A percentile compares a stretch with the other conserved stretches of the same genome.
These are phyloP conservation scores for Riptortus pedestris DNA, from an alignment of 1,140 invertebrate genomes.

Conservation along the genomic window DNA sequence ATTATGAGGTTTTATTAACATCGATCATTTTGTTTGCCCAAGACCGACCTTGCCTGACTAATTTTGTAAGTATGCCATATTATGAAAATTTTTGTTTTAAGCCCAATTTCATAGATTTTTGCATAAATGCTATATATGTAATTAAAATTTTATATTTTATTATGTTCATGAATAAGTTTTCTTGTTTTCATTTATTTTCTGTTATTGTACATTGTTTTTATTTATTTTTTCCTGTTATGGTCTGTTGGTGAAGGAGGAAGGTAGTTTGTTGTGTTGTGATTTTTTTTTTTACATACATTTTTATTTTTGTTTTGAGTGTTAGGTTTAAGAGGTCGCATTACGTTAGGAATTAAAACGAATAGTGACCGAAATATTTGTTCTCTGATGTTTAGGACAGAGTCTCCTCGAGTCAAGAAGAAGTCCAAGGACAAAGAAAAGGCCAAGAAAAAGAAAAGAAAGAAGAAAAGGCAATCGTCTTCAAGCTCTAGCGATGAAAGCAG, in stretches of 20 bases:
- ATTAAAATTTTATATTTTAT: background rate
- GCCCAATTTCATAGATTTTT: constrained; percentile 1
- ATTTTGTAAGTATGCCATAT: constrained; percentile 23
- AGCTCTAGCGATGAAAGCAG: constrained; percentile 20
- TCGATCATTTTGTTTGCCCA: constrained; percentile 27
- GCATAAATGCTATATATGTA: background rate
- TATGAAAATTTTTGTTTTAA: constrained; percentile 13
- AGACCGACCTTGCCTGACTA: constrained; percentile 25
- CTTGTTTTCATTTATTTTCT: constrained; percentile 14
- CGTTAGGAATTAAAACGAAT: background rate
- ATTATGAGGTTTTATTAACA: constrained; percentile 23
- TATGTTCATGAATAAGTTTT: too few species aligned
- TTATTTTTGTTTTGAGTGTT: background rate
- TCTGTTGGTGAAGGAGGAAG: background rate
- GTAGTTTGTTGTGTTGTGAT: background rate
- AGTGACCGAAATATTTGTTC: background rate
- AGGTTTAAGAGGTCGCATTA: background rate
- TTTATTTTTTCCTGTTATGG: background rate
- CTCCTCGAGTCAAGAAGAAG: constrained; percentile 25
- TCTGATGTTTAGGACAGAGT: constrained; percentile 26
- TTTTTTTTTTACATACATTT: constrained; percentile 8
- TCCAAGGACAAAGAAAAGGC: constrained; percentile 28
- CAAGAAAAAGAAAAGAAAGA: constrained; percentile 29
- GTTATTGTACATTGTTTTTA: background rate
- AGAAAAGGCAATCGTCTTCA: constrained; percentile 10